Conservation (phyloP, 2,797 vertebrate species). For the Vespertilio murinus region DNA sequence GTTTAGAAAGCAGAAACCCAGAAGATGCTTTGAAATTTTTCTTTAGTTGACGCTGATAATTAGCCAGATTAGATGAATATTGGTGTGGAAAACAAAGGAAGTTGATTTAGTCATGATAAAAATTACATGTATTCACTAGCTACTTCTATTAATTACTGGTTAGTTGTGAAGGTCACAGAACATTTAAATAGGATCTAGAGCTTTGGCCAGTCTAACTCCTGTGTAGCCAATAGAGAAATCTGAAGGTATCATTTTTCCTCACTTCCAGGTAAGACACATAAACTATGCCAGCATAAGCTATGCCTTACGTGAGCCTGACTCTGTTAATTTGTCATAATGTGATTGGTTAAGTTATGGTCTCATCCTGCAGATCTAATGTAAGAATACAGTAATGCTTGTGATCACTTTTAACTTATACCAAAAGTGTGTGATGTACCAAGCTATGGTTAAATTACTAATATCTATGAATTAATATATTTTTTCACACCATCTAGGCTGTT, state of each 20-base stretch:
- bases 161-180: background rate
- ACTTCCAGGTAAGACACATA: background rate
- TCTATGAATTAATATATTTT: conserved; percentile 5
- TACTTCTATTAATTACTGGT: background rate
- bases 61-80: background rate
- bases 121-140: background rate
- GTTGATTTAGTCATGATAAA: background rate
- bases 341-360: background rate
- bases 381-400: background rate
- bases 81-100: background rate
- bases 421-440: background rate
- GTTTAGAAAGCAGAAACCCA: background rate
- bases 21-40: conserved; percentile 3
- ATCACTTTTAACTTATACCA: background rate
- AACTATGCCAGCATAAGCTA: background rate
- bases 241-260: background rate
- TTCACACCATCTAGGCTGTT: background rate
- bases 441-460: background rate
- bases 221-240: background rate
- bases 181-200: background rate
- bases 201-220: background rate
- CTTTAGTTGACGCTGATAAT: background rate
- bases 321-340: background rate
- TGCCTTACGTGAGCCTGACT: background rate
- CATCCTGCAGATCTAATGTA: background rate